phyloP scores from a whole-genome alignment of 2,888 invertebrate genomes.

The Rhynchonema sp. region DNA sequence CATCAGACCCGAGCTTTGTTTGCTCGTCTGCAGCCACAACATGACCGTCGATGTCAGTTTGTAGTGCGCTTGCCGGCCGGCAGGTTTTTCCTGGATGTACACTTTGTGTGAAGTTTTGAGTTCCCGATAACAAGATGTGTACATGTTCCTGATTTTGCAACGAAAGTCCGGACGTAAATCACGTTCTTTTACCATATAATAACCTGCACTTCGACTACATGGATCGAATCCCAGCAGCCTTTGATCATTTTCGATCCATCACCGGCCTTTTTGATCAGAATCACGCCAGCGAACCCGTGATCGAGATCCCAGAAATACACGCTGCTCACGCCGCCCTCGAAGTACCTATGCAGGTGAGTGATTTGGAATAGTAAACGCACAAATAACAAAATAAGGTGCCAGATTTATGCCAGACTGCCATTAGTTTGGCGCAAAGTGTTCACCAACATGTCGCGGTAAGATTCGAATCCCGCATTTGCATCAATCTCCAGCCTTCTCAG shows the following conservation, averaged over 20 bases:
- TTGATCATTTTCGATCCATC: slow-evolving; percentile 95
- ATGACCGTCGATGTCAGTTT: slow-evolving; percentile 97
- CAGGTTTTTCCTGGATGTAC: not conserved
- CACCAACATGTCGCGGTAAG: slow-evolving; percentile 40
- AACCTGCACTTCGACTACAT: slow-evolving; percentile 81
- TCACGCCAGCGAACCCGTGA: slow-evolving; percentile 81
- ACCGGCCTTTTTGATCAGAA: slow-evolving; percentile 93
- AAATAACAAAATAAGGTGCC: not conserved
- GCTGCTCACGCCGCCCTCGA: slow-evolving; percentile 95
- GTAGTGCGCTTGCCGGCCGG: slow-evolving; percentile 41
- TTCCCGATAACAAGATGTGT: no score
- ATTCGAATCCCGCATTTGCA: slow-evolving; percentile 93
- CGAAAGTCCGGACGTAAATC: no score
- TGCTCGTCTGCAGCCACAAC: slow-evolving; percentile 88
- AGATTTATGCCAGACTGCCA: not conserved
- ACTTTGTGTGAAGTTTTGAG: no score
- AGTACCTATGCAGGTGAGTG: slow-evolving; percentile 50
- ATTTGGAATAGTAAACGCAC: not conserved
- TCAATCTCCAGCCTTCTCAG: slow-evolving; percentile 85
- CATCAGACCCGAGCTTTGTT: slow-evolving; percentile 84
- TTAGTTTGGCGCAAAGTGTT: not conserved
- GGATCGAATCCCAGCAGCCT: slow-evolving; percentile 99
- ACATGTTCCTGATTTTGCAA: no score
- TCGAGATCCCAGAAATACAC: slow-evolving; percentile 99
- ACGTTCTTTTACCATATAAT: no score